phyloP scores from a whole-genome alignment of 2,113 vertebrate genomes.

The Dunckerocampus dactyliophorus region DNA sequence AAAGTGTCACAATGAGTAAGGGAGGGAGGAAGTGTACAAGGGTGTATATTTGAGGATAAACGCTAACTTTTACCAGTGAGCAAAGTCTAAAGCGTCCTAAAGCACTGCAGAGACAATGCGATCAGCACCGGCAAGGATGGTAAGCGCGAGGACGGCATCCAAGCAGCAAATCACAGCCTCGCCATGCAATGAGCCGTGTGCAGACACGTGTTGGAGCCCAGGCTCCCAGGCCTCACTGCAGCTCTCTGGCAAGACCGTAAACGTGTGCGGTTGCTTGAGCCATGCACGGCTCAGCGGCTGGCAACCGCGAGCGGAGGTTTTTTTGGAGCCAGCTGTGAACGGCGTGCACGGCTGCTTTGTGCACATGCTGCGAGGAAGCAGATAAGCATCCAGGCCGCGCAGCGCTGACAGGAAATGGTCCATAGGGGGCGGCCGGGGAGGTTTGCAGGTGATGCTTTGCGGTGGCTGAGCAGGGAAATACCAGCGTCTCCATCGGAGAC shows the following conservation, averaged over 20 bases:
- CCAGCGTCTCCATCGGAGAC: background rate
- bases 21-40: too few species aligned
- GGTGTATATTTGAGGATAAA: too few species aligned
- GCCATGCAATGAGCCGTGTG: conserved; percentile 27
- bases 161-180: conserved; percentile 19
- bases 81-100: too few species aligned
- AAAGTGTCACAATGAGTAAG: too few species aligned
- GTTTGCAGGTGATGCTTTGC: conserved; percentile 15
- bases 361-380: conserved; percentile 36
- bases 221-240: conserved; percentile 17
- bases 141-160: conserved; percentile 28
- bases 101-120: conserved; percentile 2
- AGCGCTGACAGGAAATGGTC: conserved; percentile 15
- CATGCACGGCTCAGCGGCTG: conserved; percentile 32
- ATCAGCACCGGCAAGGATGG: conserved; percentile 34
- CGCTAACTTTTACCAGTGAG: too few species aligned
- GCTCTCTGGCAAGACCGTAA: conserved; percentile 1
- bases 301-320: conserved; percentile 31
- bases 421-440: conserved; percentile 10
- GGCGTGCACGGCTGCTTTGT: conserved; percentile 11
- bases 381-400: conserved; percentile 47
- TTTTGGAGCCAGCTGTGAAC: conserved; percentile 21
- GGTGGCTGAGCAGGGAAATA: conserved; percentile 10
- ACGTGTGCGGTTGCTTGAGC: conserved; percentile 44
- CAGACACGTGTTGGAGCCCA: conserved; percentile 40